Evolutionary conservation across 2,113 vertebrate species (phyloP).

Genomic region (Copsychus sechellarum): DNA sequence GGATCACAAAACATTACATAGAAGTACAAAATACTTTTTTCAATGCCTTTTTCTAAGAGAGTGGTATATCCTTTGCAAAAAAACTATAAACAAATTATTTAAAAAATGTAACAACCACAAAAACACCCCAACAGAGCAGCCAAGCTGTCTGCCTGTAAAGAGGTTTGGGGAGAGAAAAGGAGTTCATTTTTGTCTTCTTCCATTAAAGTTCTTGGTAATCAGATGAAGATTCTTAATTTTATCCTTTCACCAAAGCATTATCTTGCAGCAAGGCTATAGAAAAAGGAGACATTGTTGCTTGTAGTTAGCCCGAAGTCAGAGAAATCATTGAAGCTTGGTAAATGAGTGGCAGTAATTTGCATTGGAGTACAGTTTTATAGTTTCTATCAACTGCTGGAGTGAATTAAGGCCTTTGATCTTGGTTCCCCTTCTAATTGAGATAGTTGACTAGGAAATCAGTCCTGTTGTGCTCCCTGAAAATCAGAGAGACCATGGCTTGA

Average conservation of each 20-base stretch:
- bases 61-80: neutral
- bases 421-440: neutral
- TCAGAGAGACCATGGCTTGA: neutral
- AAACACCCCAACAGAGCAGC: fast-evolving
- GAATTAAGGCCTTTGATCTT: neutral
- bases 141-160: neutral
- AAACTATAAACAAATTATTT: neutral
- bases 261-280: neutral
- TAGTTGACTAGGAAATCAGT: neutral
- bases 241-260: neutral
- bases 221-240: neutral
- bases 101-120: neutral
- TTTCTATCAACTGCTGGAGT: neutral
- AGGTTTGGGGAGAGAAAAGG: neutral
- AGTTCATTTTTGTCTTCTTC: neutral
- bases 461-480: neutral
- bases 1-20: neutral
- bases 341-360: neutral
- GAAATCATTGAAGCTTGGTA: neutral
- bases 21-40: neutral
- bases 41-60: neutral
- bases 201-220: neutral
- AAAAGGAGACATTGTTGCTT: neutral
- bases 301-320: neutral
- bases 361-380: neutral